phyloP scores from a whole-genome alignment of 2,113 vertebrate genomes.

The Holacanthus passer region DNA sequence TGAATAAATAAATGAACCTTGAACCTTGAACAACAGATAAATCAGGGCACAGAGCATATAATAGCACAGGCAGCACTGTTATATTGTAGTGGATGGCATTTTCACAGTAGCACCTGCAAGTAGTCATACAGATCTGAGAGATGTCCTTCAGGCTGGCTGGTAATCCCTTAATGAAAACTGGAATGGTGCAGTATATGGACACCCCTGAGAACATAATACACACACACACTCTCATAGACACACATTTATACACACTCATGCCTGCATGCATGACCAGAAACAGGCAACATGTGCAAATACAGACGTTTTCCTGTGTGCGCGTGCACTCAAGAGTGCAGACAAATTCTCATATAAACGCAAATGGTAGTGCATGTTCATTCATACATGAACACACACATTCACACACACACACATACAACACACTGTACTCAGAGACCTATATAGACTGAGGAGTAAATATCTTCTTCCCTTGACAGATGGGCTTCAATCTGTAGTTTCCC shows the following conservation, averaged over 20 bases:
- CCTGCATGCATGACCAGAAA: not conserved
- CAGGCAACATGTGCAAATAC: not conserved
- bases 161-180: constrained; percentile 52
- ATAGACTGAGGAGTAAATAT: constrained; percentile 30
- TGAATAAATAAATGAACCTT: too few relatives aligned
- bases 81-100: constrained; percentile 16
- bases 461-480: constrained; percentile 23
- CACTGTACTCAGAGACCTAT: not conserved
- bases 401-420: not conserved
- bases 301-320: not conserved
- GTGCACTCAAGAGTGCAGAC: not conserved
- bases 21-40: not conserved
- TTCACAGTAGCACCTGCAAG: constrained; percentile 33
- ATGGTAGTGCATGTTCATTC: not conserved
- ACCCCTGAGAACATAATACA: constrained; percentile 59
- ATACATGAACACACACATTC: not conserved
- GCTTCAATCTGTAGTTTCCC: constrained; percentile 29
- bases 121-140: constrained; percentile 7
- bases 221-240: not conserved
- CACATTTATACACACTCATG: not conserved
- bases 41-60: not conserved
- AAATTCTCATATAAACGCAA: not conserved
- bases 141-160: constrained; percentile 41
- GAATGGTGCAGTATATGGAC: constrained; percentile 65
- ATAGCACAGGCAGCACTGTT: not conserved